Evolutionary conservation across 2,797 vertebrate species (phyloP).

Genomic region (Rallus crepitans): DNA sequence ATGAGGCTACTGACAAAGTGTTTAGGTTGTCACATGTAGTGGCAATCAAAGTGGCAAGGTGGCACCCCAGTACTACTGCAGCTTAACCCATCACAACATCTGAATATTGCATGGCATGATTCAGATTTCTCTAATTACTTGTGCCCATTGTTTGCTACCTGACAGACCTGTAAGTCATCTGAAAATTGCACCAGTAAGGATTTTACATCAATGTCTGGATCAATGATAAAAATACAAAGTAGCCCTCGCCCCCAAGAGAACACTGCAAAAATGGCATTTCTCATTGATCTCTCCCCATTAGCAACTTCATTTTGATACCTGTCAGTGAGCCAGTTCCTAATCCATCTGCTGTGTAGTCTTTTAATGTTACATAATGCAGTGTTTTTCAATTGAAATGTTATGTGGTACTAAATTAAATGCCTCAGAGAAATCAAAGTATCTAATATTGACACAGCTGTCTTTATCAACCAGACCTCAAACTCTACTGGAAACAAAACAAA

Average conservation of each 20-base stretch:
- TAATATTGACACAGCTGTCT: constrained; percentile 5
- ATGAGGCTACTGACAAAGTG: not conserved
- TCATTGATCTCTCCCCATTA: constrained; percentile 41
- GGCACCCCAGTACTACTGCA: accelerated
- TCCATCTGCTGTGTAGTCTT: not conserved
- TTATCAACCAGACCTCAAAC: not conserved
- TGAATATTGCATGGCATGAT: accelerated
- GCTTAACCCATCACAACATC: not conserved
- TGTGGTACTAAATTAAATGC: constrained; percentile 16
- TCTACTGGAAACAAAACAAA: constrained; percentile 18
- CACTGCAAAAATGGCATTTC: not conserved
- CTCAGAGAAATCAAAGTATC: constrained; percentile 23
- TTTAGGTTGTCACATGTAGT: not conserved
- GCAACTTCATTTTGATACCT: constrained; percentile 27
- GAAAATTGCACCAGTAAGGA: not conserved
- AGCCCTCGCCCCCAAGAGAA: not conserved
- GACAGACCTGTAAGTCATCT: not conserved
- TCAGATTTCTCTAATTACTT: not conserved
- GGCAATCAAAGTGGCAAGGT: not conserved
- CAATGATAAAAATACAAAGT: constrained; percentile 1
- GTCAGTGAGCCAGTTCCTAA: constrained; percentile 22
- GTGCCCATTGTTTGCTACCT: not conserved
- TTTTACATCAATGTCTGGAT: not conserved
- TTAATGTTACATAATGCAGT: not conserved
- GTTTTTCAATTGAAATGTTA: constrained; percentile 38